phyloP scores from a whole-genome alignment of 2,113 vertebrate genomes.

The Vicugna pacos region DNA sequence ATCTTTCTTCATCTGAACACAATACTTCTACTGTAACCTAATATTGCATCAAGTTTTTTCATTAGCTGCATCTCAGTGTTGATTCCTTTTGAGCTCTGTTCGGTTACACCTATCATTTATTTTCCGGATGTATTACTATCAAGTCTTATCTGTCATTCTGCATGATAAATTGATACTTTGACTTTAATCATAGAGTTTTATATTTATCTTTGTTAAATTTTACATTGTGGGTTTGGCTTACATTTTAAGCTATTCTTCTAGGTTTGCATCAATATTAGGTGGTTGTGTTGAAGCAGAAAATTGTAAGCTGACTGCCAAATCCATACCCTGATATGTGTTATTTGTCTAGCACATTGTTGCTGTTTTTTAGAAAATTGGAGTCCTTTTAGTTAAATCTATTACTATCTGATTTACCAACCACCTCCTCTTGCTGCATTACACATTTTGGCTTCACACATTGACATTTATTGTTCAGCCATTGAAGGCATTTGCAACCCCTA shows the following conservation, averaged over 20 bases:
- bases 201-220: slow-evolving; percentile 24
- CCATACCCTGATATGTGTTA: background rate
- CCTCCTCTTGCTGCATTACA: background rate
- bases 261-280: background rate
- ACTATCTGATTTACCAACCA: background rate
- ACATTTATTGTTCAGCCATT: background rate
- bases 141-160: background rate
- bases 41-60: background rate
- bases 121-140: background rate
- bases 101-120: background rate
- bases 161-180: slow-evolving; percentile 34
- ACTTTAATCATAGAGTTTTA: slow-evolving; percentile 39
- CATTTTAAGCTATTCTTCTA: slow-evolving; percentile 59
- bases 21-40: background rate
- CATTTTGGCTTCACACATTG: background rate
- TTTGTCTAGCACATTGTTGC: background rate
- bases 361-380: background rate
- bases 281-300: slow-evolving; percentile 27
- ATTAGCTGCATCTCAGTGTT: background rate
- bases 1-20: background rate
- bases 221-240: background rate
- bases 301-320: background rate
- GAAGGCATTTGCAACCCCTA: background rate
- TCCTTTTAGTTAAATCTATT: background rate
- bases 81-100: slow-evolving; percentile 23